Base-by-base conservation (phyloP, 1,140 invertebrate genomes). In the Leucophenga varia region DNA sequence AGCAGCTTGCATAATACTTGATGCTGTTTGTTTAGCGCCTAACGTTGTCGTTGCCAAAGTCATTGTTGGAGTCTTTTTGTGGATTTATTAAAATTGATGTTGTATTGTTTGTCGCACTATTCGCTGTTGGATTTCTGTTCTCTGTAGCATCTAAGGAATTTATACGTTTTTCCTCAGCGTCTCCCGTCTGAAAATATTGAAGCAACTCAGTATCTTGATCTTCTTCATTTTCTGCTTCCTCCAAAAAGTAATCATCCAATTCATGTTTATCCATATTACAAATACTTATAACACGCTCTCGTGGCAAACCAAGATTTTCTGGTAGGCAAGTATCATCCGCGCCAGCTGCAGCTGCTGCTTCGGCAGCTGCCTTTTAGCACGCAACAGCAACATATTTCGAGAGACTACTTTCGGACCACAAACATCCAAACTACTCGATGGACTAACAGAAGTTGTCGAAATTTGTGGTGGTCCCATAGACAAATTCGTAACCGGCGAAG, bases 131-230 rank as follows among this genome's bases (percentile, higher is more conserved):
- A 68, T 70, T 61, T 60, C 57, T 70, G 52, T 69, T 64, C 54
- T 54, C 49, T 69, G 70, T 69, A 72, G 64, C 69, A 72, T 72
- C 70, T 52, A 64, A 72, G 69, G 70, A 72, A 72, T 67, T 71
- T 49, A 59, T 52, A 71, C 70, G 56, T 71, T 72, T 73, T 70
- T 73, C 65, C 61, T 75, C 72, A 65, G 65, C 74, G 46, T 78
- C 76, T 58, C 79, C 76, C 51, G 85, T 81, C 56, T 86, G 84
- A 75, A 90, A 89, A 77, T 90, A 90, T 75, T 87, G 84, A 58
- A 89, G 75, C 50, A 90, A 67, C 75, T 90, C 88, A 61, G 87
- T 86, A 60, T 90, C 88, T 57, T 86, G 86, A 57, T 89, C 87
- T 64, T 90, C 86, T 36, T 86, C 87, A 74, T 88, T 89, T 54